Evolutionary conservation across 2,888 invertebrate genomes (phyloP).

Genomic region (Apocheima hispidaria): DNA sequence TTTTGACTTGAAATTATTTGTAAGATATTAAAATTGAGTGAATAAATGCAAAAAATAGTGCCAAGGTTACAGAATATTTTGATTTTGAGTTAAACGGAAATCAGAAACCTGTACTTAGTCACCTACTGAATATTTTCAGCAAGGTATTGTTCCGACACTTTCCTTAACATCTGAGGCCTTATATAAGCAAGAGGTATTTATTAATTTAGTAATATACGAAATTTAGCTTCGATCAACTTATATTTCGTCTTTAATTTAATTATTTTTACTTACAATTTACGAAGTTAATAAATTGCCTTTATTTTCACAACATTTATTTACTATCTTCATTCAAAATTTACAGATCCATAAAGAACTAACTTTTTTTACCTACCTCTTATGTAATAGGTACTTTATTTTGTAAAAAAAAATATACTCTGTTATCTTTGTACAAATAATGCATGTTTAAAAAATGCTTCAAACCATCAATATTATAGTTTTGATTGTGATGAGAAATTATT

Average conservation of each 20-base stretch:
- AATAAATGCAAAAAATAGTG: background rate
- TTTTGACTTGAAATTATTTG: background rate
- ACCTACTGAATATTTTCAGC: background rate
- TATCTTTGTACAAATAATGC: background rate
- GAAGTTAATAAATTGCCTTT: background rate
- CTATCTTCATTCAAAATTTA: background rate
- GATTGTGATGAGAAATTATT: background rate
- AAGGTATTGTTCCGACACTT: background rate
- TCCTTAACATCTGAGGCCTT: no score
- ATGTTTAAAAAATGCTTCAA: background rate
- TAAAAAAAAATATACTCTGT: background rate
- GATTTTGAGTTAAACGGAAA: background rate
- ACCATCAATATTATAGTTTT: background rate
- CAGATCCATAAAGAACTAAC: background rate
- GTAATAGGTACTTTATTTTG: background rate
- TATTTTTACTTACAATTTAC: background rate
- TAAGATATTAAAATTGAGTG: background rate
- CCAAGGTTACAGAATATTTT: background rate
- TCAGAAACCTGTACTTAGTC: background rate
- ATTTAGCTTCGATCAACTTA: background rate
- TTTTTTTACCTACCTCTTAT: background rate
- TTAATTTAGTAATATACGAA: background rate
- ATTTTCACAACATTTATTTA: conserved; percentile 9
- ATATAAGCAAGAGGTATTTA: no score
- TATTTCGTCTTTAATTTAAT: background rate